Percentiles rank a stretch among this genome's conserved stretches.
Conservation (phyloP, 2,797 vertebrate genomes). For the Podarcis lilfordi region DNA sequence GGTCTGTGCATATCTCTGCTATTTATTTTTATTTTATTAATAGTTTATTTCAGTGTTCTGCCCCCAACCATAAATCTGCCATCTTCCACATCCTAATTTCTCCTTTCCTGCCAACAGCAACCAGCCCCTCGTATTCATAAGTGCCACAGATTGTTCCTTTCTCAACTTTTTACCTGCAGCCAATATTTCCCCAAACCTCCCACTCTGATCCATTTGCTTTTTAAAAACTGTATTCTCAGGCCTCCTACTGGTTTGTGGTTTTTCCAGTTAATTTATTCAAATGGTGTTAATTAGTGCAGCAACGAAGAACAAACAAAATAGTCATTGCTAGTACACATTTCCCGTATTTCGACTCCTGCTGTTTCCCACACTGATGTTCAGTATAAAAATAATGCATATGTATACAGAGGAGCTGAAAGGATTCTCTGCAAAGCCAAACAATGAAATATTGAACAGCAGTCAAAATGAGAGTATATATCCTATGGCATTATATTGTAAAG, state of each 20-base stretch:
- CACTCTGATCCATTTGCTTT: not conserved
- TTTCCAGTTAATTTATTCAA: conserved; percentile 56
- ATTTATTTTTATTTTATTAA: too few relatives aligned
- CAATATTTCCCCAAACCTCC: not conserved
- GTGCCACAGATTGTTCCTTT: not conserved
- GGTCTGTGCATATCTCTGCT: too few relatives aligned
- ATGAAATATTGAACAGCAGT: not conserved
- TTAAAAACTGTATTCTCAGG: conserved; percentile 37
- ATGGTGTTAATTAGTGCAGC: conserved; percentile 47
- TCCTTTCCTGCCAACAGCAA: not conserved
- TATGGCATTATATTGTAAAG: not conserved
- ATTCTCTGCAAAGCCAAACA: not conserved
- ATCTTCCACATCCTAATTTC: not conserved
- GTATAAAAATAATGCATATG: conserved; percentile 29
- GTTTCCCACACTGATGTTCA: conserved; percentile 24
- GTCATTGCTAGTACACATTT: conserved; percentile 29
- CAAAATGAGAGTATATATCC: not conserved
- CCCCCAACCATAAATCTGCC: not conserved
- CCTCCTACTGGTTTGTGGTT: conserved; percentile 41
- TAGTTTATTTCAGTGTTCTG: not conserved
- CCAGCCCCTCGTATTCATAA: rapidly evolving
- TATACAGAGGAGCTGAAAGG: not conserved
- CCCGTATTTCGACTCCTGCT: not conserved
- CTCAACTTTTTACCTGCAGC: not conserved
- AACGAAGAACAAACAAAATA: conserved; percentile 34